These are phyloP conservation scores for Ooceraea biroi DNA, from an alignment of 1,140 invertebrate species.

Conservation along the genomic window DNA sequence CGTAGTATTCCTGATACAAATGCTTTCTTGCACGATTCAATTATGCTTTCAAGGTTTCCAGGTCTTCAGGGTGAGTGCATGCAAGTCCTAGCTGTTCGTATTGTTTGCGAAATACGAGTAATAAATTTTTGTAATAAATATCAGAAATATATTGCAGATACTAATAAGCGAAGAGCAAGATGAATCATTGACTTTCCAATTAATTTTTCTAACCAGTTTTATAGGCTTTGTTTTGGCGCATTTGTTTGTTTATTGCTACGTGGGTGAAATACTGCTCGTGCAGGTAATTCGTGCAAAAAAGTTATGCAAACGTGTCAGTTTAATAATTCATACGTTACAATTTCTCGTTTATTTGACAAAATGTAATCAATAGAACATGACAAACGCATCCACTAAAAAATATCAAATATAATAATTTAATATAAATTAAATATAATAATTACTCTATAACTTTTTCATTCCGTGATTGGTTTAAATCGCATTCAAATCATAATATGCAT, in stretches of 20 bases:
- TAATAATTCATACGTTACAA: background rate
- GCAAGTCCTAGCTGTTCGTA: too few relatives aligned
- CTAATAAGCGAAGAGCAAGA: background rate
- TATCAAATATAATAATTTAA: too few relatives aligned
- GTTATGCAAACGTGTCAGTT: background rate
- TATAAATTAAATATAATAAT: background rate
- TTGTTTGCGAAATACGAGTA: too few relatives aligned
- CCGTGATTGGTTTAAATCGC: too few relatives aligned
- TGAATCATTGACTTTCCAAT: conserved; percentile 1
- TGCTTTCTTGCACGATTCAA: conserved; percentile 57
- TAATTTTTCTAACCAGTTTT: conserved; percentile 53
- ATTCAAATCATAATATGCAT: background rate
- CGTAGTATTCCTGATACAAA: conserved; percentile 56
- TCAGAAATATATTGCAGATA: conserved; percentile 36
- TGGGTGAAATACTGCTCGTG: conserved; percentile 56
- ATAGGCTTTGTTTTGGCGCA: conserved; percentile 41
- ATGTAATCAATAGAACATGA: too few relatives aligned
- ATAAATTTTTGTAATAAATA: conserved; percentile 6
- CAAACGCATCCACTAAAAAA: too few relatives aligned
- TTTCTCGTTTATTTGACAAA: background rate
- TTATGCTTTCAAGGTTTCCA: conserved; percentile 65
- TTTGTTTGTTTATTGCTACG: conserved; percentile 65
- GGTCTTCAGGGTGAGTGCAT: conserved; percentile 60
- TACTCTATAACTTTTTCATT: background rate
- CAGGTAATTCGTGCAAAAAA: conserved; percentile 55